phyloP scores from a whole-genome alignment of 2,797 vertebrate genomes.

The Sphenodon punctatus region DNA sequence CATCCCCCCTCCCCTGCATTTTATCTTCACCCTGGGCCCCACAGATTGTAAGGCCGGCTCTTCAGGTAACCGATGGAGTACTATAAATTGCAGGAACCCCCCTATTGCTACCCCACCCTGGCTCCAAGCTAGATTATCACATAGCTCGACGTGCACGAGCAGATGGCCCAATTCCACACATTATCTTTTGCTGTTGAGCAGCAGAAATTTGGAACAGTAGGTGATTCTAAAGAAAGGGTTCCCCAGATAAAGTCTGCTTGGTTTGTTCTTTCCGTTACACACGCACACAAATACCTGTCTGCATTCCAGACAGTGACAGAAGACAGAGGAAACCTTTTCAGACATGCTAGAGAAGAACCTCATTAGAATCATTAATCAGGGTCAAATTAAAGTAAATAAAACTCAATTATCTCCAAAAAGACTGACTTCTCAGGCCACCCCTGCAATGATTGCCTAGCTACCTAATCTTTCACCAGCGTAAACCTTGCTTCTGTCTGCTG shows the following conservation, averaged over 20 bases:
- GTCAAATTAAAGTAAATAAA: conserved; percentile 48
- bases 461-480: conserved; percentile 5
- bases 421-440: conserved; percentile 10
- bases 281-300: not conserved
- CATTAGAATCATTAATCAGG: conserved; percentile 25
- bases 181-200: not conserved
- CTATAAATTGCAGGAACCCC: not conserved
- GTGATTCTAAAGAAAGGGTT: conserved; percentile 8
- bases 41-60: too few relatives aligned
- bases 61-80: too few relatives aligned
- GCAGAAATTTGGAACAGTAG: not conserved
- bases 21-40: too few relatives aligned
- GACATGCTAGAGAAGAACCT: conserved; percentile 21
- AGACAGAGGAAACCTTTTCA: not conserved
- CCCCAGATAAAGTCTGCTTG: not conserved
- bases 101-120: fast-evolving
- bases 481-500: conserved; percentile 42
- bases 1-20: too few relatives aligned
- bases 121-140: not conserved
- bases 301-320: too few relatives aligned
- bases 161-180: not conserved
- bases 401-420: conserved; percentile 48
- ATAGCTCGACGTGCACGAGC: not conserved
- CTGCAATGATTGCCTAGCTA: not conserved
- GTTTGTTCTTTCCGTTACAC: conserved; percentile 22